These are phyloP conservation scores for Matsumurasca onukii DNA, from an alignment of 1,140 invertebrate genomes.

Conservation along the genomic window DNA sequence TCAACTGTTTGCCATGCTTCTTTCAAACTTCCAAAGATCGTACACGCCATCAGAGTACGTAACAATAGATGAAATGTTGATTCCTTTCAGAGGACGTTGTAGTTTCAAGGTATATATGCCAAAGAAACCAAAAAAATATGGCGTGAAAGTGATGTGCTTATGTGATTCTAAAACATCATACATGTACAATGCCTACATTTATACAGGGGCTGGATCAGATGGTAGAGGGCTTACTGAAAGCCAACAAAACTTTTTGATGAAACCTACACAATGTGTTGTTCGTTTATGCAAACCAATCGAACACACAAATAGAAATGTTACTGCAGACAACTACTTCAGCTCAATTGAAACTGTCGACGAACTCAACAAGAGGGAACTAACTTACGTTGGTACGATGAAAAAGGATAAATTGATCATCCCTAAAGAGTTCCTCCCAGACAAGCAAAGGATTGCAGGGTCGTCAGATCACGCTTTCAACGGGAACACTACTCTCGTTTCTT, in stretches of 20 bases:
- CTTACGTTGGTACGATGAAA: conserved; percentile 36
- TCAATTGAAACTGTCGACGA: conserved; percentile 43
- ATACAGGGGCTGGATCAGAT: conserved; percentile 29
- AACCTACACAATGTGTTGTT: conserved; percentile 26
- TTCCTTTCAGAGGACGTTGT: conserved; percentile 47
- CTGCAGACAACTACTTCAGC: conserved; percentile 48
- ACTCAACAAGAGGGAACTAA: conserved; percentile 39
- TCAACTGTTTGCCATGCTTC: conserved; percentile 45
- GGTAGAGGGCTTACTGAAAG: conserved; percentile 13
- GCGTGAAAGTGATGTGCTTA: conserved; percentile 36
- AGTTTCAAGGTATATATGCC: conserved; percentile 50
- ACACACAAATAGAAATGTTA: conserved; percentile 42
- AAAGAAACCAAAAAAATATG: conserved; percentile 51
- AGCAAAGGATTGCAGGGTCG: conserved; percentile 26
- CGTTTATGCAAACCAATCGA: conserved; percentile 39
- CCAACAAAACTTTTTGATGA: conserved; percentile 16
- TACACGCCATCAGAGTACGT: conserved; percentile 42
- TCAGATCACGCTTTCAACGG: conserved; percentile 36
- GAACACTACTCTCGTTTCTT: conserved; percentile 42
- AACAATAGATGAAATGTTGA: conserved; percentile 50
- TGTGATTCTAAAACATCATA: conserved; percentile 42
- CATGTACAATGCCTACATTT: conserved; percentile 33
- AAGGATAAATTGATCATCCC: conserved; percentile 49
- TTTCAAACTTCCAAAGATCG: conserved; percentile 45
- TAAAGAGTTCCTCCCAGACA: conserved; percentile 46